Base-by-base conservation (phyloP, 2,113 vertebrate species). In the Stegastes partitus region DNA sequence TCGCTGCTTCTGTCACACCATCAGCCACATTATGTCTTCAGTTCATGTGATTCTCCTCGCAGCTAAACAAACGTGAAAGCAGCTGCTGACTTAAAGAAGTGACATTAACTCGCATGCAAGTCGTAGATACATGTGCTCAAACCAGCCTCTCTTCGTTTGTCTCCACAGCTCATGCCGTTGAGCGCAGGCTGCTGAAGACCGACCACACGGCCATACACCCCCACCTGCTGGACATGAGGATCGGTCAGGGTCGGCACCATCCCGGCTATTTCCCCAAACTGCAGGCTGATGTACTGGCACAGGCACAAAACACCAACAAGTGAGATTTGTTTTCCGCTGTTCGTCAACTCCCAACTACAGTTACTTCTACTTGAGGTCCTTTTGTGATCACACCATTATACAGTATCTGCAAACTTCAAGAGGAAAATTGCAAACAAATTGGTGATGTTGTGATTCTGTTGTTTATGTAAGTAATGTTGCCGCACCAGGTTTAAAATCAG, bases 131-230 rank as follows among this genome's bases (percentile, higher is more conserved):
- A 11, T 5, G 39, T 21, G 21, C 47, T 26, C 2, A 26, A 34
- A 50, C 15, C 8, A 18, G 19, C 18, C 0, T 50, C 26, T 31
- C 55, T 45, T 55, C n/a, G 12, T 84, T 62, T 87, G 39, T 75
- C 1, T 64, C 85, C 88, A 55, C 94, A 99, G 98, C 96, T 73
- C 96, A 97, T 56, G 93, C 95, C 84, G 95, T 97, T 0, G 97
- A 98, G 93, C 95, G 95, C 85, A 85, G 98, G 10, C 94, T 99
- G 71, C 91, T 95, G 92, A 99, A 99, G 94, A 96, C 97, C 0
- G 98, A 99, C 85, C 98, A 99, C 91, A 97, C 97, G 0, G 97
- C 98, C 80, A 96, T 99, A 84, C 98, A 98, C 86, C 98, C 98
- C 0, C 98, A 99, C 83, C 93, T 99, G 37, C 96, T 99, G 21